Base-by-base conservation (phyloP, 1,140 invertebrate genomes). In the Holcopasites calliopsidis region DNA sequence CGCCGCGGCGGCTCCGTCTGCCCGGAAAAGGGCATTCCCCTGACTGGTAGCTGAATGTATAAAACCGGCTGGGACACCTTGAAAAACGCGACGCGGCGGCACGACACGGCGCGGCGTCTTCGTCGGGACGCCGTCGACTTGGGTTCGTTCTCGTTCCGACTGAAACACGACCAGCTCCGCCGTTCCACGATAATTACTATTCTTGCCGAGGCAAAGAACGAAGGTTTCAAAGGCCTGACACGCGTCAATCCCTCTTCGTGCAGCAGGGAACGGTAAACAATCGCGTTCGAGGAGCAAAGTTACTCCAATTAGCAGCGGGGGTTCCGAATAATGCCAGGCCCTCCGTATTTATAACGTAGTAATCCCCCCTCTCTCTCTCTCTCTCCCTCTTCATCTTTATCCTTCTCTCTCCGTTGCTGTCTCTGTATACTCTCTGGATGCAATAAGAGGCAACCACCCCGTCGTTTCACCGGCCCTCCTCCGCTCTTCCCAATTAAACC, bases 291-390 rank as follows among this genome's bases (percentile, higher is more conserved):
- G 73, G 50, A 71, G 58, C 80, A 23, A 82, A 82, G 79, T 82
- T 82, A 78, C 79, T 82, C 79, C 80, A 82, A 82, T 82, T 82
- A 82, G 79, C 64, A 72, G 61, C 80, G 28, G 55, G 55, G 66
- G 60, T 70, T 47, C 77, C 79, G 68, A 82, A 82, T 82, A 82
- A 82, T 77, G 76, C 44, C 57, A 55, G 64, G 47, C 74, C 40
- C 76, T 71, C 44, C 65, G 71, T 82, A 79, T 83, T 83, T 83
- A 83, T 78, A 83, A 83, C 70, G 40, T n/a, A 44, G 70, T 78
- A 74, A 77, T 78, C 75, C 64, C 42, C n/a, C n/a, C 40, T 50
- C 18, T 62, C 33, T 40, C 57, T 40, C 26, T 42, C 28, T 47
- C 26, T 16, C n/a, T 18, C 26, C 8, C 10, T 3, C 10, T 11